Evolutionary conservation across 2,113 vertebrate genomes (phyloP).

Genomic region (Heptranchias perlo): DNA sequence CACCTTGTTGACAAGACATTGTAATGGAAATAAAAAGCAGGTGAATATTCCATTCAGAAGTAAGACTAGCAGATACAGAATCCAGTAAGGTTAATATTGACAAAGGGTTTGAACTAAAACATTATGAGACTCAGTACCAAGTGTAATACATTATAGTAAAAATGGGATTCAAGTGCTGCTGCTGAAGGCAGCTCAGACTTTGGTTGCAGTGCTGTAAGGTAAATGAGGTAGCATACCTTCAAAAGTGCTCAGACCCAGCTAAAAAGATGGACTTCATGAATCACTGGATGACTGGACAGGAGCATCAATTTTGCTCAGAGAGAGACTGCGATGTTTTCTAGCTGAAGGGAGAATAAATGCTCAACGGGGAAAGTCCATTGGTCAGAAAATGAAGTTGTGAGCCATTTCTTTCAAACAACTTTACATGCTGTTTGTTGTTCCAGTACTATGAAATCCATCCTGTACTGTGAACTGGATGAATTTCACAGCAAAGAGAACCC

Average conservation of each 20-base stretch:
- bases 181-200: not conserved
- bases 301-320: not conserved
- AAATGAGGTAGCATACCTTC: not conserved
- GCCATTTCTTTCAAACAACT: not conserved
- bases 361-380: not conserved
- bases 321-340: not conserved
- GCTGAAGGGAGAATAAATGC: not conserved
- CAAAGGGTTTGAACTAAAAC: too few relatives aligned
- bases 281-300: not conserved
- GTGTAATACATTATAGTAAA: not conserved
- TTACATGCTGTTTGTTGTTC: not conserved
- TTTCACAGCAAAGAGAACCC: not conserved
- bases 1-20: not conserved
- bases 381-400: not conserved
- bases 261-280: not conserved
- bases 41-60: not conserved
- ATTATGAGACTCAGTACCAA: not conserved
- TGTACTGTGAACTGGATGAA: not conserved
- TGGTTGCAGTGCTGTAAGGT: not conserved
- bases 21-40: not conserved
- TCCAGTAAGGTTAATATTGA: not conserved
- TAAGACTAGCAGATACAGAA: not conserved
- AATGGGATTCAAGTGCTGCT: not conserved
- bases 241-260: not conserved
- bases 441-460: not conserved